A percentile compares a stretch with the other conserved stretches of the same genome.
These are phyloP conservation scores for Pollenia labialis DNA, from an alignment of 2,888 invertebrate species.

Conservation along the genomic window DNA sequence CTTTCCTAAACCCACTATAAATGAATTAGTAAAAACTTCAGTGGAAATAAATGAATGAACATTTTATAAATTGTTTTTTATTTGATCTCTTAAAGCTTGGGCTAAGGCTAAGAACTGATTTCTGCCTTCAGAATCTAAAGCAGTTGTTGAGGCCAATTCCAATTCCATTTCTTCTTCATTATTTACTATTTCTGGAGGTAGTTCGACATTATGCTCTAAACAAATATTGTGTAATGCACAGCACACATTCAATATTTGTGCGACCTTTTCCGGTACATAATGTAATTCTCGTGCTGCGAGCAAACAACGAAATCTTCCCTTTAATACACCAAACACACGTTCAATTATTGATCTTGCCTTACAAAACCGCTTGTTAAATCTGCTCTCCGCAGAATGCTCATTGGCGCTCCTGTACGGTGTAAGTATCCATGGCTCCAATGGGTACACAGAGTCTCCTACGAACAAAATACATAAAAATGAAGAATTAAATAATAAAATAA, in stretches of 20 bases:
- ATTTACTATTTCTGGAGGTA: too few relatives aligned
- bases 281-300: conserved; percentile 13
- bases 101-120: conserved; percentile 20
- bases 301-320: conserved; percentile 6
- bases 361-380: too few relatives aligned
- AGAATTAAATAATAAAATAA: conserved; percentile 27
- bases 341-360: too few relatives aligned
- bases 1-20: conserved; percentile 21
- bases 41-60: conserved; percentile 28
- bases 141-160: background rate
- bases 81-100: conserved; percentile 25
- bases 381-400: background rate
- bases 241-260: too few relatives aligned
- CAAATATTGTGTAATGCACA: background rate
- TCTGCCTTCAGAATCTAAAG: background rate
- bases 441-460: too few relatives aligned
- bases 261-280: background rate
- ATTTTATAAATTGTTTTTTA: conserved; percentile 25
- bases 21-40: background rate
- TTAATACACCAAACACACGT: background rate
- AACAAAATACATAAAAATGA: conserved; percentile 13
- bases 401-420: background rate
- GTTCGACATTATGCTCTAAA: background rate
- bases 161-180: conserved; percentile 2
- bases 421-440: conserved; percentile 7